Base-by-base conservation (phyloP, 2,888 invertebrate genomes). In the Protonemura montana region DNA sequence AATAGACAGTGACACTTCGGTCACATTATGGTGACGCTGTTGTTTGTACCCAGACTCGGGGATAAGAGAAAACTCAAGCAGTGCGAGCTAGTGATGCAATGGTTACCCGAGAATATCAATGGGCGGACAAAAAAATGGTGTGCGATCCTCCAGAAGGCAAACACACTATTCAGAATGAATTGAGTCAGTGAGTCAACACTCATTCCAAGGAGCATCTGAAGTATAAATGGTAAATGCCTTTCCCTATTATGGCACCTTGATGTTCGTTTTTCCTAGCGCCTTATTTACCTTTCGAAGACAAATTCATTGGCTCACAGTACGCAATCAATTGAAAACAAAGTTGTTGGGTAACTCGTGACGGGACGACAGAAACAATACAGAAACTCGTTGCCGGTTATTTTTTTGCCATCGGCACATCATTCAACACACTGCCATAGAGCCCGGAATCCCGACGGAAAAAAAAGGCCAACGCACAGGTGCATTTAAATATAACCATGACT, bases 191-290 rank as follows among this genome's bases (percentile, higher is more conserved):
- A 59, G 21, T 59, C 59, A 59, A 59, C 59, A 59, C 21, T 59
- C 59, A 21, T 59, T 59, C 59, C 59, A 21, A 10, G 59, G 59
- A 59, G 59, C 21, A 10, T 59, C 16, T 59, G 16, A 59, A 59
- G 59, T 59, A 59, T 59, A 59, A 59, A 59, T 59, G 59, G 16
- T 13, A 59, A 59, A 59, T 59, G 21, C 21, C 59, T 3, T 59
- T 59, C 59, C 59, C 59, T 59, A 59, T 59, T 59, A 59, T 59
- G 59, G 59, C 59, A 59, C 59, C 59, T 59, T 59, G 59, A 59
- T 59, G 13, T 59, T 59, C 59, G 59, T 59, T 59, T 59, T 59
- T 59, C 59, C 59, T 3, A 7, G 16, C 13, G 21, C 13, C 59
- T 7, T 59, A 59, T 59, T 59, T 59, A 59, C 59, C 59, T 59